Conservation (phyloP, 2,113 vertebrate species). For the Condylura cristata region DNA sequence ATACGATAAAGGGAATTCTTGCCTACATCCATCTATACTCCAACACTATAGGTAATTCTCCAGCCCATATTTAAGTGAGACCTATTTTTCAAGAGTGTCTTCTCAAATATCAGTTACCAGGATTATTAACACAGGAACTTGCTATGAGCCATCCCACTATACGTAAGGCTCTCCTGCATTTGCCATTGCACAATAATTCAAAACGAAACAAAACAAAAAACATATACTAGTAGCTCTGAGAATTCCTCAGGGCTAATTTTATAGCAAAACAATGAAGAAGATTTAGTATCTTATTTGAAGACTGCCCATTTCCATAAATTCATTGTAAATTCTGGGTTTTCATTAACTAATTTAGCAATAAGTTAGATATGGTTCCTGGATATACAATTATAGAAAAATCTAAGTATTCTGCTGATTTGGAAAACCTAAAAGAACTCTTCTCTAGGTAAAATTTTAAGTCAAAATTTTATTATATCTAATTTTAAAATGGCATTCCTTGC, state of each 20-base stretch:
- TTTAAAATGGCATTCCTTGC: neutral
- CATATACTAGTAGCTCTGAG: neutral
- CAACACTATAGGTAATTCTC: neutral
- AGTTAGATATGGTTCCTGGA: neutral
- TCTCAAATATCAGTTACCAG: neutral
- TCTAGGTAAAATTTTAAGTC: neutral
- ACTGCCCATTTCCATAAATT: constrained; percentile 22
- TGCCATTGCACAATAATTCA: neutral
- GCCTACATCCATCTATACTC: neutral
- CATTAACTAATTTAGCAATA: constrained; percentile 21
- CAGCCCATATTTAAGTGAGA: neutral
- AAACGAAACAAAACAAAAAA: neutral
- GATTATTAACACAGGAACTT: neutral
- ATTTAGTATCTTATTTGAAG: neutral
- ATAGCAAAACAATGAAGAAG: neutral
- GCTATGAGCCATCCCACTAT: neutral
- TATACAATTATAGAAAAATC: neutral
- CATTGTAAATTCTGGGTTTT: neutral
- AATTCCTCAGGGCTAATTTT: constrained; percentile 4
- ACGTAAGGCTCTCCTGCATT: neutral
- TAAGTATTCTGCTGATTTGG: neutral
- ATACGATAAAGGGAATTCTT: neutral
- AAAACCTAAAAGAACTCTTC: constrained; percentile 15
- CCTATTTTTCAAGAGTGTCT: neutral
- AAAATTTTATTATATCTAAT: constrained; percentile 22